Evolutionary conservation across 2,888 invertebrate genomes (phyloP).

Genomic region (Actias luna): DNA sequence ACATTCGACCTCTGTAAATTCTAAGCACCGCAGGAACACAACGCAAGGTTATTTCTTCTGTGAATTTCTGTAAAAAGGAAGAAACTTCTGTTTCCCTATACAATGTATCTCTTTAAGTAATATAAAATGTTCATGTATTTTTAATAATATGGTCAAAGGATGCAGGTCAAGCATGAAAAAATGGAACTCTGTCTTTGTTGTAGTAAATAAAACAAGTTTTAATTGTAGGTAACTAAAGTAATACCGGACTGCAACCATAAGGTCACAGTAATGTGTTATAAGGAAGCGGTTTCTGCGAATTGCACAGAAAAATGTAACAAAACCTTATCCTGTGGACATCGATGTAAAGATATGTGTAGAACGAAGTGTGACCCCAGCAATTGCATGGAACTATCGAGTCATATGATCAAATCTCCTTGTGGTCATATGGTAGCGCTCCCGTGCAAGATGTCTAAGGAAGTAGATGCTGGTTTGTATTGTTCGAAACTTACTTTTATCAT

Average conservation of each 20-base stretch:
- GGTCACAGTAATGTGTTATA: slow-evolving; percentile 60
- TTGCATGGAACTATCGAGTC: slow-evolving; percentile 52
- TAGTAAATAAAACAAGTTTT: not conserved
- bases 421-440: slow-evolving; percentile 72
- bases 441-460: slow-evolving; percentile 46
- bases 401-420: slow-evolving; percentile 58
- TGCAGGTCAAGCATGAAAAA: not conserved
- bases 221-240: slow-evolving; percentile 62
- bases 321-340: slow-evolving; percentile 73
- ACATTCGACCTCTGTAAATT: too few relatives aligned
- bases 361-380: slow-evolving; percentile 47
- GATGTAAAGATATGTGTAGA: slow-evolving; percentile 63
- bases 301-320: slow-evolving; percentile 72
- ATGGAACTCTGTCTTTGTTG: too few relatives aligned
- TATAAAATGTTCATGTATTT: not conserved
- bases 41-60: too few relatives aligned
- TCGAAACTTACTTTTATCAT: not conserved
- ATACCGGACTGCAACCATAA: slow-evolving; percentile 68
- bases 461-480: slow-evolving; percentile 26
- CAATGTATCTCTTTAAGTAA: too few relatives aligned
- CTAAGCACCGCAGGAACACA: too few relatives aligned
- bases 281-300: slow-evolving; percentile 39
- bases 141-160: too few relatives aligned
- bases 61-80: too few relatives aligned
- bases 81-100: too few relatives aligned